Evolutionary conservation across 2,797 vertebrate species (phyloP).

Genomic region (Echiichthys vipera): DNA sequence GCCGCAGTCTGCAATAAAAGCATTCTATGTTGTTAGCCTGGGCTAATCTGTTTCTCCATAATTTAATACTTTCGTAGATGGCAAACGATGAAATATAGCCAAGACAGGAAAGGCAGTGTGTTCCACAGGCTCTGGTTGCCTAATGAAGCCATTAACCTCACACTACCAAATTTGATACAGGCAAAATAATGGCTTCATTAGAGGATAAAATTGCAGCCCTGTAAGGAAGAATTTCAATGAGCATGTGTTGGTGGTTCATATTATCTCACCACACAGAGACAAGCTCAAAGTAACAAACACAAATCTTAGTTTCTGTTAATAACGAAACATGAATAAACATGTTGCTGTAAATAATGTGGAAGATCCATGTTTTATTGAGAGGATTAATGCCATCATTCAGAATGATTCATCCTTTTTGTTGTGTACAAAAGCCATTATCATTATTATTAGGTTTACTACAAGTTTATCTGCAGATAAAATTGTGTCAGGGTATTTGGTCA

Average conservation of each 20-base stretch:
- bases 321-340: slow-evolving; percentile 18
- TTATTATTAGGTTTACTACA: slow-evolving; percentile 36
- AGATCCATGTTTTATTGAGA: slow-evolving; percentile 6
- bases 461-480: slow-evolving; percentile 35
- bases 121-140: slow-evolving; percentile 74
- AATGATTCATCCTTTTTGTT: slow-evolving; percentile 15
- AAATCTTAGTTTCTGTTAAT: slow-evolving; percentile 54
- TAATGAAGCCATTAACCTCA: slow-evolving; percentile 87
- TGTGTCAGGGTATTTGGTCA: slow-evolving; percentile 28
- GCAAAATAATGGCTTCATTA: slow-evolving; percentile 83
- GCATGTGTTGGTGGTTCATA: slow-evolving; percentile 52
- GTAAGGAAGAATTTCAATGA: slow-evolving; percentile 67
- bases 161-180: slow-evolving; percentile 81
- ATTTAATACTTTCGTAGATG: slow-evolving; percentile 80
- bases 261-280: slow-evolving; percentile 63
- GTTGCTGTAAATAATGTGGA: slow-evolving; percentile 24
- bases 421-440: slow-evolving; percentile 22
- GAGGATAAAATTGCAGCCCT: slow-evolving; percentile 61
- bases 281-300: slow-evolving; percentile 41
- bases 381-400: slow-evolving; percentile 27
- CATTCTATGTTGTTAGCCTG: slow-evolving; percentile 68
- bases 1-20: slow-evolving; percentile 73
- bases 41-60: slow-evolving; percentile 79
- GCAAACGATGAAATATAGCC: slow-evolving; percentile 83
- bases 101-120: slow-evolving; percentile 59